phyloP scores from a whole-genome alignment of 1,140 invertebrate species.

The Tenebrio molitor region DNA sequence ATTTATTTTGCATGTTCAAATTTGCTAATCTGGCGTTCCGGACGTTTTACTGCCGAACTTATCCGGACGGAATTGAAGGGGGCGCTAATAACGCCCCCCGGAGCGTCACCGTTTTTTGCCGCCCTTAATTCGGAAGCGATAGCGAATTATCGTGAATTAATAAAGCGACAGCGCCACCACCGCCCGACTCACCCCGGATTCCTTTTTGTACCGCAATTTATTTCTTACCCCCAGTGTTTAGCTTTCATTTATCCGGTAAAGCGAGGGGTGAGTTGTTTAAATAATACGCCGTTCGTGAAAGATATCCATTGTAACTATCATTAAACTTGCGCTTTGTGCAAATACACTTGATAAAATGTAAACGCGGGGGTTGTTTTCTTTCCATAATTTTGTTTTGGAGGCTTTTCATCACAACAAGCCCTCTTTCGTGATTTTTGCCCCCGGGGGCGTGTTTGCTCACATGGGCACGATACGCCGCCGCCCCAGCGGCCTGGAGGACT shows the following conservation, averaged over 20 bases:
- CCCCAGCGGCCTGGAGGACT: neutral
- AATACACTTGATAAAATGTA: constrained; percentile 49
- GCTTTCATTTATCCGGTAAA: constrained; percentile 48
- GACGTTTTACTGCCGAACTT: constrained; percentile 29
- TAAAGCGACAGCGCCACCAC: neutral
- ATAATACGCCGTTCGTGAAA: constrained; percentile 41
- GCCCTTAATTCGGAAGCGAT: neutral
- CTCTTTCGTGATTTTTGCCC: neutral
- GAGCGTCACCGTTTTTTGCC: neutral
- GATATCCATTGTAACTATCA: constrained; percentile 45
- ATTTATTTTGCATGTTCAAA: constrained; percentile 52
- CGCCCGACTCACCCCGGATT: neutral
- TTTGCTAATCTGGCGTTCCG: constrained; percentile 43
- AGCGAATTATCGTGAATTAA: neutral
- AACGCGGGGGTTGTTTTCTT: constrained; percentile 49
- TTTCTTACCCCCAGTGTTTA: constrained; percentile 43
- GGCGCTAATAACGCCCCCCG: constrained; percentile 19
- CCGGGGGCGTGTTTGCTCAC: constrained; percentile 19
- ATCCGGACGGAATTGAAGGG: constrained; percentile 9
- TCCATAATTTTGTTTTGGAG: constrained; percentile 49
- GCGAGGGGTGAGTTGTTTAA: constrained; percentile 43
- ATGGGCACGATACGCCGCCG: constrained; percentile 31
- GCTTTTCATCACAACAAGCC: neutral
- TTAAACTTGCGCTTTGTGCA: constrained; percentile 52
- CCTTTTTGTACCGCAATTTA: constrained; percentile 20